These are phyloP conservation scores for Tenebrosternarchus preto DNA, from an alignment of 2,113 vertebrate species.

Conservation along the genomic window DNA sequence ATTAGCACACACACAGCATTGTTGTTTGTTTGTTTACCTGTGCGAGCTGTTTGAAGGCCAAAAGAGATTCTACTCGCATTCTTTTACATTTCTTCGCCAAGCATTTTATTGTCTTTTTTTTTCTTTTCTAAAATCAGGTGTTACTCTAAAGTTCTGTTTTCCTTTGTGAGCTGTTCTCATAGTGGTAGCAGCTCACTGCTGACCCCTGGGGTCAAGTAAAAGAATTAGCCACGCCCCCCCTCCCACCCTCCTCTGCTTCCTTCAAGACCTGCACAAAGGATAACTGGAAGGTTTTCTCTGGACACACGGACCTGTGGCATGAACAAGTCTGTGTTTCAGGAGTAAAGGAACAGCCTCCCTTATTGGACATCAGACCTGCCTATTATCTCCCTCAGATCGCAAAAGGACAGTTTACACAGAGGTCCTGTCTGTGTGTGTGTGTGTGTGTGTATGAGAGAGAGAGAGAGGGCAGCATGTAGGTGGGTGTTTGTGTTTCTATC, in stretches of 20 bases:
- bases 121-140: constrained; percentile 22
- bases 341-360: not conserved
- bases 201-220: constrained; percentile 8
- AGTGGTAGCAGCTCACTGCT: constrained; percentile 13
- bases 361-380: constrained; percentile 20
- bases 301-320: constrained; percentile 9
- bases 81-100: constrained; percentile 30
- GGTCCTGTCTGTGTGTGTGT: constrained; percentile 3
- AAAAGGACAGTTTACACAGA: constrained; percentile 37
- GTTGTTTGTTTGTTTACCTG: not conserved
- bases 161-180: constrained; percentile 1
- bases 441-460: no score
- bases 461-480: constrained; percentile 25
- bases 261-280: not conserved
- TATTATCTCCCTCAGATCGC: constrained; percentile 5
- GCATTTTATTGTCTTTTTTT: constrained; percentile 21
- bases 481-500: constrained; percentile 47
- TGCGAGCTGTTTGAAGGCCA: constrained; percentile 28
- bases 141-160: not conserved
- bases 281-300: not conserved
- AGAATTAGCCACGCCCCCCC: not conserved
- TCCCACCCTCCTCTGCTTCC: not conserved
- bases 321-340: not conserved
- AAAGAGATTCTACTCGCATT: constrained; percentile 41
- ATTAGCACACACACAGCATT: not conserved